phyloP scores from a whole-genome alignment of 1,140 invertebrate species.

The Teleogryllus occipitalis region DNA sequence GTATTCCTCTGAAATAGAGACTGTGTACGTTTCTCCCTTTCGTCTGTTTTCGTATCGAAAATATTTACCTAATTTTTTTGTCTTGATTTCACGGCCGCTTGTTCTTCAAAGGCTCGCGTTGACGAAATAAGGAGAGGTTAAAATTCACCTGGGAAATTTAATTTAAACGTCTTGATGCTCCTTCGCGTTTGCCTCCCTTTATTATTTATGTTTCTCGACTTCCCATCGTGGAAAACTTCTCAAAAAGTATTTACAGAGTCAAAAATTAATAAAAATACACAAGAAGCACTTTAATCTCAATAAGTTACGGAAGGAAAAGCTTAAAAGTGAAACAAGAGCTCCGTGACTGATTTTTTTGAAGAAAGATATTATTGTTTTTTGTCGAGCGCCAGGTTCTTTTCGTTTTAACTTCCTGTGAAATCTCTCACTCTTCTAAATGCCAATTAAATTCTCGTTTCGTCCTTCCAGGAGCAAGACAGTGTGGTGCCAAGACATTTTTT shows the following conservation, averaged over 20 bases:
- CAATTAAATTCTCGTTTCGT: background rate
- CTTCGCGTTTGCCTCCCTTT: background rate
- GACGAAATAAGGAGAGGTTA: background rate
- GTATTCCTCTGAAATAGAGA: background rate
- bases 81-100: background rate
- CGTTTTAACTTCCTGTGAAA: background rate
- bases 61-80: background rate
- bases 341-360: background rate
- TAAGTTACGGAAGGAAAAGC: background rate
- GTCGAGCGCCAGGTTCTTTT: background rate
- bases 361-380: background rate
- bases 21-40: background rate
- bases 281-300: background rate
- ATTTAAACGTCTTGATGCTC: background rate
- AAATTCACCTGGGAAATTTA: background rate
- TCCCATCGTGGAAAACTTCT: background rate
- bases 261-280: background rate
- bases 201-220: background rate
- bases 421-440: background rate
- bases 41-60: background rate
- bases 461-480: background rate
- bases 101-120: background rate
- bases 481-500: background rate
- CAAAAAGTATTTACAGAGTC: background rate
- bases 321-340: background rate